These are phyloP conservation scores for Lepisosteus oculatus DNA, from an alignment of 2,113 vertebrate genomes.

Conservation along the genomic window DNA sequence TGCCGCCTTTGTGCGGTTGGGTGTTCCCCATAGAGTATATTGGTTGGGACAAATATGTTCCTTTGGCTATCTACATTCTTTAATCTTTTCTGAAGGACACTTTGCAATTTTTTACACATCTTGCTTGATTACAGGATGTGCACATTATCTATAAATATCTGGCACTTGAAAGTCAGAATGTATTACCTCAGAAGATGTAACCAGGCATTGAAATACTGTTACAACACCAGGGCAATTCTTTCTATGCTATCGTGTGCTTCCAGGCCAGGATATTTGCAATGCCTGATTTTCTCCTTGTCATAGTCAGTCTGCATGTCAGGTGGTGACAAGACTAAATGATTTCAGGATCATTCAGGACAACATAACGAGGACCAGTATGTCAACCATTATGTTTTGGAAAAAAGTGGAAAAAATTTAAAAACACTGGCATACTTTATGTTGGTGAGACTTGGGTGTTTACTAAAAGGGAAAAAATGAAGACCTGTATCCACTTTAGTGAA, in stretches of 20 bases:
- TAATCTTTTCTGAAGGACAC: not conserved
- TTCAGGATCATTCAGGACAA: slow-evolving; percentile 46
- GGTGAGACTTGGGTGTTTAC: not conserved
- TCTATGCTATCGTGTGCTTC: slow-evolving; percentile 41
- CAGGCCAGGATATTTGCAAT: slow-evolving; percentile 47
- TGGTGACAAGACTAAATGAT: slow-evolving; percentile 53
- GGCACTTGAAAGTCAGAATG: too few species aligned
- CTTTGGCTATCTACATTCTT: not conserved
- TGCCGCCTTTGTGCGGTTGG: too few species aligned
- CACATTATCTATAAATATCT: too few species aligned
- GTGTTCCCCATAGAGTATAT: too few species aligned
- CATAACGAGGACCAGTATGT: not conserved
- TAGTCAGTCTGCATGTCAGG: slow-evolving; percentile 49
- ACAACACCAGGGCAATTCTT: too few species aligned
- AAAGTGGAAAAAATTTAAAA: not conserved
- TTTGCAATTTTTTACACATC: too few species aligned
- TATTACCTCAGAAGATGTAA: too few species aligned
- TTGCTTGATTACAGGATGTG: too few species aligned
- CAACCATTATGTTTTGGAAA: not conserved
- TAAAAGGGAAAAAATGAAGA: not conserved
- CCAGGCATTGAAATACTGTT: too few species aligned
- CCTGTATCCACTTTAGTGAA: too few species aligned
- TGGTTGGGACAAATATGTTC: too few species aligned
- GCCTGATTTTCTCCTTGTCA: slow-evolving; percentile 60
- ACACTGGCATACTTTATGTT: not conserved